These are phyloP conservation scores for Phengaris alcon DNA, from an alignment of 2,888 invertebrate genomes.

Conservation along the genomic window DNA sequence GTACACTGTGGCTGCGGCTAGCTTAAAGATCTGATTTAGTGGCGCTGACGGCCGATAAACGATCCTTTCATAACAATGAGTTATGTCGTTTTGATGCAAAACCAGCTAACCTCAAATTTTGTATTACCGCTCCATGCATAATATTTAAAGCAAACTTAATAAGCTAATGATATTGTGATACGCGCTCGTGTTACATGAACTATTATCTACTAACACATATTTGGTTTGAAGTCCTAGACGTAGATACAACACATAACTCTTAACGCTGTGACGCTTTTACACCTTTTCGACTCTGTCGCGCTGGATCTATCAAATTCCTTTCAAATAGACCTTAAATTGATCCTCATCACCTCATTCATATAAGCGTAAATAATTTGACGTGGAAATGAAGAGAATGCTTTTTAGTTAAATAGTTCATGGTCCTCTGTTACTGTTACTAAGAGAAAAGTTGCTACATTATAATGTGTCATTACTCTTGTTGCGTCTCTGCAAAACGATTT, in stretches of 20 bases:
- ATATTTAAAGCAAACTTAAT: conserved; percentile 35
- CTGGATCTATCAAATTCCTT: too few species aligned
- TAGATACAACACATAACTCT: too few species aligned
- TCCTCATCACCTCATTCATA: neutral
- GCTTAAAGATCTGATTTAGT: conserved; percentile 40
- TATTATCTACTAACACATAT: neutral
- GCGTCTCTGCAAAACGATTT: neutral
- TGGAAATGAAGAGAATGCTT: neutral
- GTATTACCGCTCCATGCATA: conserved; percentile 36
- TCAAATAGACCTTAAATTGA: too few species aligned
- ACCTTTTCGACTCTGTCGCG: too few species aligned
- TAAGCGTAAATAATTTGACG: neutral
- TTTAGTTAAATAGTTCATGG: neutral
- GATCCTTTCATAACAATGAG: conserved; percentile 42
- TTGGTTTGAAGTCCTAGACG: too few species aligned
- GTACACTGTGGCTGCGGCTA: conserved; percentile 2
- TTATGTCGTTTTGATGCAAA: conserved; percentile 47
- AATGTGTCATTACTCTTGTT: neutral
- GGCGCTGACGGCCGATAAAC: conserved; percentile 22
- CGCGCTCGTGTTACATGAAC: conserved; percentile 2
- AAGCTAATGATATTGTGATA: conserved; percentile 12
- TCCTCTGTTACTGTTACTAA: neutral
- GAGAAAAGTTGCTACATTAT: neutral
- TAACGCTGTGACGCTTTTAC: too few species aligned
- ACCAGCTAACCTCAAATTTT: conserved; percentile 39